A percentile compares a stretch with the other conserved stretches of the same genome.
Conservation (phyloP, 1,140 invertebrate genomes). For the Cepaea nemoralis region DNA sequence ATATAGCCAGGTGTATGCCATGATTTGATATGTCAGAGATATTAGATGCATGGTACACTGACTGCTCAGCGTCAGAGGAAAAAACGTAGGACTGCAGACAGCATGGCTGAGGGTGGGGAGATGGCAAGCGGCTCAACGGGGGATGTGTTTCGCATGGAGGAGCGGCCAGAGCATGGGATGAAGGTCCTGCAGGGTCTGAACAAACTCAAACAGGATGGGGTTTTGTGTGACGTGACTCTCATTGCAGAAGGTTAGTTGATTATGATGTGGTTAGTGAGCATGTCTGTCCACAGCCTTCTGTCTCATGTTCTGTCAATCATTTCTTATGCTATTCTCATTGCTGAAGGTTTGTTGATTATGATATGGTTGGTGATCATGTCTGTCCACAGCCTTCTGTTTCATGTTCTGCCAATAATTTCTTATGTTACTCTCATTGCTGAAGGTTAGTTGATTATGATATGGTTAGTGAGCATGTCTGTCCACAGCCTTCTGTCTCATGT, state of each 20-base stretch:
- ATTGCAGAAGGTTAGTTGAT: conserved; percentile 71
- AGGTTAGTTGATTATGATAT: too few species aligned
- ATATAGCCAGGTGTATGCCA: background rate
- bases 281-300: too few species aligned
- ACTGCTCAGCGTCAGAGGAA: conserved; percentile 9
- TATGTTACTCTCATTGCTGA: too few species aligned
- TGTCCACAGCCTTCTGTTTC: too few species aligned
- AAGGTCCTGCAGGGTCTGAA: conserved; percentile 70
- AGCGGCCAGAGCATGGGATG: conserved; percentile 71
- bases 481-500: too few species aligned
- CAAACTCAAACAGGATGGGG: conserved; percentile 69
- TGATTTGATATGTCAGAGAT: conserved; percentile 40
- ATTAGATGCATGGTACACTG: conserved; percentile 45
- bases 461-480: too few species aligned
- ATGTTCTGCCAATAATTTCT: too few species aligned
- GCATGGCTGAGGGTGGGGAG: conserved; percentile 52
- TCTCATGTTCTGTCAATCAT: too few species aligned
- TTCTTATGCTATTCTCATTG: too few species aligned
- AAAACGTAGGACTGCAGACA: conserved; percentile 37
- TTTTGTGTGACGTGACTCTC: conserved; percentile 71
- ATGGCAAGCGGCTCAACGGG: conserved; percentile 42
- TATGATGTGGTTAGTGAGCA: too few species aligned
- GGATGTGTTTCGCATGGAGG: conserved; percentile 64
- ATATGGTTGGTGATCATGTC: too few species aligned
- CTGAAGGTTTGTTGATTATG: too few species aligned